phyloP scores from a whole-genome alignment of 2,113 vertebrate genomes.

The Thunnus thynnus region DNA sequence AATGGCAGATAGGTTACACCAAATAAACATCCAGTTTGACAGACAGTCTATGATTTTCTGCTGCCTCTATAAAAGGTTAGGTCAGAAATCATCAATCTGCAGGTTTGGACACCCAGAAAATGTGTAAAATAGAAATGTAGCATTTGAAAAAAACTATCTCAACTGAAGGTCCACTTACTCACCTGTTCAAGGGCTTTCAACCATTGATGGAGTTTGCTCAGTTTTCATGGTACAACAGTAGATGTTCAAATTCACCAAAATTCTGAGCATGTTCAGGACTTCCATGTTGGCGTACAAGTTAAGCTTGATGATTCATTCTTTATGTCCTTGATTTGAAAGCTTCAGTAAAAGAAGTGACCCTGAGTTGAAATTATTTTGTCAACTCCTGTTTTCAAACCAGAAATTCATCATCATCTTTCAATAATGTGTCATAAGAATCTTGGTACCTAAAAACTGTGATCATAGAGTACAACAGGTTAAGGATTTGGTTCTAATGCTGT shows the following conservation, averaged over 20 bases:
- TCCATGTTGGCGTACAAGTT: background rate
- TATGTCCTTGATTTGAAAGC: background rate
- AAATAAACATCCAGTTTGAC: constrained; percentile 12
- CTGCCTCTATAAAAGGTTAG: background rate
- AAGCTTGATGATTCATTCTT: background rate
- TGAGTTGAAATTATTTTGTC: background rate
- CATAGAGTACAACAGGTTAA: background rate
- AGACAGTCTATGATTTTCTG: constrained; percentile 13
- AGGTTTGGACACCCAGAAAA: background rate
- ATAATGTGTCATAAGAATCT: background rate
- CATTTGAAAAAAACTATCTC: background rate
- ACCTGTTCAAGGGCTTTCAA: background rate
- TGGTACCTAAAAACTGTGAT: background rate
- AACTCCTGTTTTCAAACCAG: background rate
- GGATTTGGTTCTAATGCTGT: background rate
- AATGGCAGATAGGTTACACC: constrained; percentile 4
- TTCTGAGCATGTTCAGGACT: background rate
- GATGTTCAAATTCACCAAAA: background rate
- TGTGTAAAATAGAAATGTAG: background rate
- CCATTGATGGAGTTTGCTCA: no score
- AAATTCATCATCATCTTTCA: background rate
- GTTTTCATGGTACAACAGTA: no score
- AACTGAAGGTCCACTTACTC: no score
- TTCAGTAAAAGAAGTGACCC: background rate
- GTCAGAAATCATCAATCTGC: constrained; percentile 6